Conservation (phyloP, 2,113 vertebrate species). For the Morphnarchus princeps region DNA sequence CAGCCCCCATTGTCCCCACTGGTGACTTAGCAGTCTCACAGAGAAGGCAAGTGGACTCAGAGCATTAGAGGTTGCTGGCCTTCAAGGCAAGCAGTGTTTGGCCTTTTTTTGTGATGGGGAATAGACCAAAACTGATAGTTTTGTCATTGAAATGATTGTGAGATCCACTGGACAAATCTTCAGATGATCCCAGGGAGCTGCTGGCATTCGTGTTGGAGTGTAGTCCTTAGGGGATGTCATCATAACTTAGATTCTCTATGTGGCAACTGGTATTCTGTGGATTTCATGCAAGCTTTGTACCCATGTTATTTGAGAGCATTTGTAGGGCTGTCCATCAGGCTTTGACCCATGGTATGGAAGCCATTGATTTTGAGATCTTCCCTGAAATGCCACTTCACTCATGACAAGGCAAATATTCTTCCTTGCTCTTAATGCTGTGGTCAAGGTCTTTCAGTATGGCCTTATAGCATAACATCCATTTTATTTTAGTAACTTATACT, state of each 20-base stretch:
- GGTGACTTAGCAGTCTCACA: neutral
- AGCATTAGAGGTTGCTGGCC: neutral
- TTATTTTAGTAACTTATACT: neutral
- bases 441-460: neutral
- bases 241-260: neutral
- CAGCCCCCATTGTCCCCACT: neutral
- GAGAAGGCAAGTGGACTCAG: neutral
- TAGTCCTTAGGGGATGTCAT: neutral
- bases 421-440: neutral
- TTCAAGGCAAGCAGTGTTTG: neutral
- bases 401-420: neutral
- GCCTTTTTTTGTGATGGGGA: neutral
- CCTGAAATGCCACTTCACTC: neutral
- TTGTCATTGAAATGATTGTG: neutral
- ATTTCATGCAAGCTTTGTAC: neutral
- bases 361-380: neutral
- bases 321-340: neutral
- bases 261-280: neutral
- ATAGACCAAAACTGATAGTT: neutral
- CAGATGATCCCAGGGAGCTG: neutral
- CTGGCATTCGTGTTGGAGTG: neutral
- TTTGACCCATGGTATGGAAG: neutral
- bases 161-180: neutral
- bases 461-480: neutral
- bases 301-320: neutral